Evolutionary conservation across 2,888 invertebrate species (phyloP).

Genomic region (Limnephilus lunatus): DNA sequence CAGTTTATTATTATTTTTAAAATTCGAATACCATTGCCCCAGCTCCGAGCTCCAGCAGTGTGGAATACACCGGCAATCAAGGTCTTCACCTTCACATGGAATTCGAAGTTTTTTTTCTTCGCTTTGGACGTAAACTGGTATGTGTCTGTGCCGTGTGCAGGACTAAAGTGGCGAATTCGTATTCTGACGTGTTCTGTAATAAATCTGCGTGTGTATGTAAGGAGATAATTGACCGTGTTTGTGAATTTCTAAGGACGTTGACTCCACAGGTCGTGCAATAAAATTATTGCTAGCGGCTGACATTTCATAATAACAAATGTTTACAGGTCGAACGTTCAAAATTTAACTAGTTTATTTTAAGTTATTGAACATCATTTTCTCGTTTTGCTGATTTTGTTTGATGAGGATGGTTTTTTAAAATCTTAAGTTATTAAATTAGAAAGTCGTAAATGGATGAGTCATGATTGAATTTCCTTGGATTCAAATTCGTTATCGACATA

Average conservation of each 20-base stretch:
- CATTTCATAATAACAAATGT: constrained; percentile 36
- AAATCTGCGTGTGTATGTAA: constrained; percentile 25
- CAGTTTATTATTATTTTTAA: not conserved
- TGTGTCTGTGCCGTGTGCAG: constrained; percentile 21
- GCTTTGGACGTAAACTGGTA: constrained; percentile 27
- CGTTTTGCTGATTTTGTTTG: not conserved
- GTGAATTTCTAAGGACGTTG: constrained; percentile 54
- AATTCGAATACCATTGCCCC: constrained; percentile 26
- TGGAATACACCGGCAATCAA: constrained; percentile 26
- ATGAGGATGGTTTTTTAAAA: not conserved
- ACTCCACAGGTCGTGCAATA: constrained; percentile 51
- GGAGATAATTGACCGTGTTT: constrained; percentile 48
- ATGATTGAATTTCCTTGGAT: not conserved
- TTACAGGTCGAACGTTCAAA: constrained; percentile 32
- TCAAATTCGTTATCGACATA: not conserved
- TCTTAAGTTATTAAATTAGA: not conserved
- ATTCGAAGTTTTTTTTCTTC: constrained; percentile 37
- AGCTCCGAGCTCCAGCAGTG: not conserved
- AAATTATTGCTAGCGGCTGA: constrained; percentile 25
- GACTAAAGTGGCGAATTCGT: constrained; percentile 31
- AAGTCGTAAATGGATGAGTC: not conserved
- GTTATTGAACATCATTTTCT: not conserved
- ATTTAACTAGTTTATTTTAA: not conserved
- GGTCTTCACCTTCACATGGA: constrained; percentile 31
- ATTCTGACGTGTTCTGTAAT: constrained; percentile 39